Evolutionary conservation across 1,140 invertebrate species (phyloP).

Genomic region (Drosophila mauritiana): DNA sequence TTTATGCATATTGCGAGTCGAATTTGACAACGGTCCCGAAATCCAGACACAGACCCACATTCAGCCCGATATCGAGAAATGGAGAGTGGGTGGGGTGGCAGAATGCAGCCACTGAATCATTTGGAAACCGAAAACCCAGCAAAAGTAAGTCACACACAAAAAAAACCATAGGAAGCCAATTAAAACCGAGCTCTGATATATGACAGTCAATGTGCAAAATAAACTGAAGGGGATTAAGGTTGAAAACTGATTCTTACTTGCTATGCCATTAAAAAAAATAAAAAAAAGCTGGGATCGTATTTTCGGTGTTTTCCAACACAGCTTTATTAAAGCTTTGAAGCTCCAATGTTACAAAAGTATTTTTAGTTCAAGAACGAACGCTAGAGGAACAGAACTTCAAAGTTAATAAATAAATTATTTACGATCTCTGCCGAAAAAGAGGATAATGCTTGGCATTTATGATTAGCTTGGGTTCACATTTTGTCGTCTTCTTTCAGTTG

Average conservation of each 20-base stretch:
- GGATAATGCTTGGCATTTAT: constrained; percentile 59
- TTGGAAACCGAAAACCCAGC: constrained; percentile 28
- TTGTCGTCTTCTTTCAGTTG: constrained; percentile 44
- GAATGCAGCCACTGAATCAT: constrained; percentile 38
- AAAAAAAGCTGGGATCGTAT: too few species aligned
- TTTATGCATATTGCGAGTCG: constrained; percentile 63
- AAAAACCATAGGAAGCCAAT: constrained; percentile 42
- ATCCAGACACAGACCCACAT: constrained; percentile 7
- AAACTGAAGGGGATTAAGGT: constrained; percentile 8
- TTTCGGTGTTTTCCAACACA: too few species aligned
- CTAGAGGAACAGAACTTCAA: not conserved
- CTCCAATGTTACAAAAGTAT: not conserved
- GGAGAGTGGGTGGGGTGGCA: constrained; percentile 11
- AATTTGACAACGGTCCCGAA: constrained; percentile 63
- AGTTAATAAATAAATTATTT: not conserved
- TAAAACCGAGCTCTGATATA: constrained; percentile 32
- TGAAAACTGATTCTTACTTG: not conserved
- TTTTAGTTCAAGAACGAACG: not conserved
- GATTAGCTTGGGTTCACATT: constrained; percentile 60
- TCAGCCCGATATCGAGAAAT: constrained; percentile 1
- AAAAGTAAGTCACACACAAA: constrained; percentile 48
- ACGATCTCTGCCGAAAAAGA: not conserved
- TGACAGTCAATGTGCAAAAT: constrained; percentile 9
- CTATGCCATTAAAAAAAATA: not conserved
- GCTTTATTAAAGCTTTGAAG: too few species aligned